A percentile compares a stretch with the other conserved stretches of the same genome.
These are phyloP conservation scores for Platyrinchus mystaceus DNA, from an alignment of 2,797 vertebrate species.

Conservation along the genomic window DNA sequence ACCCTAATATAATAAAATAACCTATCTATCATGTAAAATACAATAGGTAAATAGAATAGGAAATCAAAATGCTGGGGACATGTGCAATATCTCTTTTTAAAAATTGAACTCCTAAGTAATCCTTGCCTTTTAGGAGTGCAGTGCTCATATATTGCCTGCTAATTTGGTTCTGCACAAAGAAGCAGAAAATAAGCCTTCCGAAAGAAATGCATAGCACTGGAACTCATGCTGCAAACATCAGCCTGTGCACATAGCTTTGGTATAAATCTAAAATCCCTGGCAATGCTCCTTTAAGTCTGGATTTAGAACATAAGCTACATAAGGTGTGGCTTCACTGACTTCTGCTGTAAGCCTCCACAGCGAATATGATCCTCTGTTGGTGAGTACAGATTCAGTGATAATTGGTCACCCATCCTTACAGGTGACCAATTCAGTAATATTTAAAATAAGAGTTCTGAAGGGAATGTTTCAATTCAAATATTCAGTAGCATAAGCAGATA, in stretches of 20 bases:
- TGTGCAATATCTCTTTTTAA: not conserved
- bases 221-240: not conserved
- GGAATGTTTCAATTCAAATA: not conserved
- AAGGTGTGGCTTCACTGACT: not conserved
- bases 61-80: not conserved
- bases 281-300: not conserved
- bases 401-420: not conserved
- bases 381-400: not conserved
- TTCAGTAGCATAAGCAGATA: not conserved
- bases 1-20: not conserved
- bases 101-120: not conserved
- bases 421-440: not conserved
- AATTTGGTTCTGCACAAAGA: not conserved
- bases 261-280: not conserved
- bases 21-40: not conserved
- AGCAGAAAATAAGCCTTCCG: not conserved
- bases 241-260: not conserved
- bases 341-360: not conserved
- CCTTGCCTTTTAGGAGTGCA: not conserved
- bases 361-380: not conserved
- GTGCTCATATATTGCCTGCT: not conserved
- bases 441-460: not conserved
- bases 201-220: not conserved
- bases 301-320: not conserved
- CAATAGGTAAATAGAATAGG: not conserved